These are phyloP conservation scores for Presbytis comata DNA, from an alignment of 2,797 vertebrate genomes.

Conservation along the genomic window DNA sequence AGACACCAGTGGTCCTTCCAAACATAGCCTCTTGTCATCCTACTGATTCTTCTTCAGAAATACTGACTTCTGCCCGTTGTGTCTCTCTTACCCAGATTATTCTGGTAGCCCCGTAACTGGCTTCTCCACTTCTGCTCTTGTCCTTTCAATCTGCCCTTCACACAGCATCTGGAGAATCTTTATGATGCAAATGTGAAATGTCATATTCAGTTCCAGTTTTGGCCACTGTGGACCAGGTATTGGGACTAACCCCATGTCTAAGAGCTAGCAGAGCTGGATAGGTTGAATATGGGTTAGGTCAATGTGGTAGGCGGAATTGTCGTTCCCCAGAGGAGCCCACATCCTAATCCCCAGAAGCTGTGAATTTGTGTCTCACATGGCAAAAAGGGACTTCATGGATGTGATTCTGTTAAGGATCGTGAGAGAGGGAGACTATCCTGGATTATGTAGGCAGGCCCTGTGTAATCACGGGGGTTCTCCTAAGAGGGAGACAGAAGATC, in stretches of 20 bases:
- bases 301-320: not conserved
- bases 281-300: no score
- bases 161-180: not conserved
- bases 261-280: not conserved
- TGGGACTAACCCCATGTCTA: not conserved
- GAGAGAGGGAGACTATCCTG: not conserved
- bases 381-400: not conserved
- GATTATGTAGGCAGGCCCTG: not conserved
- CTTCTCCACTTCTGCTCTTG: not conserved
- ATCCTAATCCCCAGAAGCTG: not conserved
- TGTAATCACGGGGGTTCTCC: not conserved
- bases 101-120: not conserved
- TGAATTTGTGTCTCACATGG: not conserved
- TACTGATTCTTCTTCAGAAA: not conserved
- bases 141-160: no score
- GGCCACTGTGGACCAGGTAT: not conserved
- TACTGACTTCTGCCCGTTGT: not conserved
- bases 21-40: not conserved
- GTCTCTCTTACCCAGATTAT: not conserved
- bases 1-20: not conserved
- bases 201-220: not conserved
- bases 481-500: not conserved
- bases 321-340: not conserved
- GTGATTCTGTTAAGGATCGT: not conserved
- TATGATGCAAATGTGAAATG: not conserved